Evolutionary conservation across 2,113 vertebrate genomes (phyloP).

Genomic region (Tinamus guttatus): DNA sequence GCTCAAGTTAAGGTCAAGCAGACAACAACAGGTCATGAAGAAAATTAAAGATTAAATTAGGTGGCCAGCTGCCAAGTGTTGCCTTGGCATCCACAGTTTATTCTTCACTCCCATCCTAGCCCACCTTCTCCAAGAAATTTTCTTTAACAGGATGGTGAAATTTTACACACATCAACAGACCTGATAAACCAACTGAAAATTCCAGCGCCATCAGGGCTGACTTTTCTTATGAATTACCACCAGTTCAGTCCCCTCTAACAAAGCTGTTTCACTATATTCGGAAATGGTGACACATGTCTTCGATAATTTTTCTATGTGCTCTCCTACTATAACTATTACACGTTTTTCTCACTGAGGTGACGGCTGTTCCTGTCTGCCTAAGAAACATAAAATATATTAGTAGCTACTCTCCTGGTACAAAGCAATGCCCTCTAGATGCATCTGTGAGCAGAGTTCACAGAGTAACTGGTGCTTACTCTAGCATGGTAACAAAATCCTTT

Average conservation of each 20-base stretch:
- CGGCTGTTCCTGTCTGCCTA: neutral
- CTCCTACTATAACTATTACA: neutral
- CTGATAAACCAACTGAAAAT: neutral
- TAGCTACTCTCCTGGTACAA: neutral
- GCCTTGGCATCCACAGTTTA: neutral
- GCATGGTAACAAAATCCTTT: neutral
- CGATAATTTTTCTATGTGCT: neutral
- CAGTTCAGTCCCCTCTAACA: neutral
- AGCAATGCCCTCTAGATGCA: neutral
- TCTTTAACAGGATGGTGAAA: neutral
- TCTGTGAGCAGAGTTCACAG: neutral
- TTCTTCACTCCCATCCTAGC: neutral
- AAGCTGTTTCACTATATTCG: neutral
- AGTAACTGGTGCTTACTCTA: neutral
- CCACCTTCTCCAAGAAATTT: neutral
- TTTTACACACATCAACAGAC: neutral
- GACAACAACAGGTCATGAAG: conserved; percentile 34
- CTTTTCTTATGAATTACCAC: neutral
- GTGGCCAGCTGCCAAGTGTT: neutral
- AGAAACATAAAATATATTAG: neutral
- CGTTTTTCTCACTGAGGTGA: neutral
- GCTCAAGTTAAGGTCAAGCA: neutral
- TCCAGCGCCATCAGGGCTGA: rapidly evolving
- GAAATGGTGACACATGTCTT: neutral
- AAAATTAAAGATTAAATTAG: conserved; percentile 33